Percentiles rank a stretch among this genome's conserved stretches.
These are phyloP conservation scores for Nanorana parkeri DNA, from an alignment of 2,113 vertebrate species.

Conservation along the genomic window DNA sequence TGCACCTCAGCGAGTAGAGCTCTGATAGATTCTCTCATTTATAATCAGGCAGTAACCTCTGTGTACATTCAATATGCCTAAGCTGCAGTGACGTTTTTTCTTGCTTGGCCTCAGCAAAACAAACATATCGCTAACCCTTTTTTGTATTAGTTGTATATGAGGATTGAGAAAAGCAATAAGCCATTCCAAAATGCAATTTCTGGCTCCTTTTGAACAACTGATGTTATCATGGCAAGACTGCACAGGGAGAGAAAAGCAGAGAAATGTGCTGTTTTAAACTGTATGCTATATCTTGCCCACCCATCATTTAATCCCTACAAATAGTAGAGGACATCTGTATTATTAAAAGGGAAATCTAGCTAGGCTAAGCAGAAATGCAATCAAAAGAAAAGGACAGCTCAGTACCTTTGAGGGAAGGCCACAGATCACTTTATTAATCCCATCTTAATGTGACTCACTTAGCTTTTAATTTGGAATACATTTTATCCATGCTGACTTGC, in stretches of 20 bases:
- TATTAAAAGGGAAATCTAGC: conserved; percentile 50
- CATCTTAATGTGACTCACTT: conserved; percentile 34
- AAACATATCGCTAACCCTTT: conserved; percentile 35
- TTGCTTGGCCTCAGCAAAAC: conserved; percentile 11
- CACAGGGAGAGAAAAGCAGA: conserved; percentile 16
- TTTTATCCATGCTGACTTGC: conserved; percentile 40
- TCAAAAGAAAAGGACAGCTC: conserved; percentile 53
- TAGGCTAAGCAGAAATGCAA: conserved; percentile 55
- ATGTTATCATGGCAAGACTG: conserved; percentile 40
- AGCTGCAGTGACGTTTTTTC: background rate
- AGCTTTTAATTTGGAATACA: conserved; percentile 36
- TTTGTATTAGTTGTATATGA: conserved; percentile 30
- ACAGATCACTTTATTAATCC: conserved; percentile 50
- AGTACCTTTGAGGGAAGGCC: conserved; percentile 32
- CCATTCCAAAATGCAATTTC: conserved; percentile 45
- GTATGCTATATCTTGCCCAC: conserved; percentile 37
- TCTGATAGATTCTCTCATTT: conserved; percentile 35
- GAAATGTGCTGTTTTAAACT: conserved; percentile 45
- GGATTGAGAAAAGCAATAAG: conserved; percentile 42
- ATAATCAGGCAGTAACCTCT: conserved; percentile 2
- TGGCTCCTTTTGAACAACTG: conserved; percentile 31
- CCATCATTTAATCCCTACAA: conserved; percentile 50
- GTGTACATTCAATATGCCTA: conserved; percentile 17
- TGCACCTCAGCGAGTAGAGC: conserved; percentile 21
- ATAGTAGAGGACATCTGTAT: conserved; percentile 49